Percentiles rank a stretch among this genome's conserved stretches.
phyloP scores from a whole-genome alignment of 2,113 vertebrate genomes.

The Psammodynastes pulverulentus region DNA sequence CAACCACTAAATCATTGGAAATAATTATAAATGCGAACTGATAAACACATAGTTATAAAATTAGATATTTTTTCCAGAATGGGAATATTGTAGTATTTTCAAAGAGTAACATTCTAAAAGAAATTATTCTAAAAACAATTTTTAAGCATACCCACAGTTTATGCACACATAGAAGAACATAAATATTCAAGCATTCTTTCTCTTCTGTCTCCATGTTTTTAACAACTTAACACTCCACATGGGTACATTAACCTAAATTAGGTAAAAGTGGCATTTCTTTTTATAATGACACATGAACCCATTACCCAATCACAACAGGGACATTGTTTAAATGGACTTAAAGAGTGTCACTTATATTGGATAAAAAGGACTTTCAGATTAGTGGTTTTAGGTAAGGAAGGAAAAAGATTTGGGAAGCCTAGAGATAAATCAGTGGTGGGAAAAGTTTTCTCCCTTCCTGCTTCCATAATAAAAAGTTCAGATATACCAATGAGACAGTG shows the following conservation, averaged over 20 bases:
- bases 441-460: slow-evolving; percentile 51
- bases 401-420: background rate
- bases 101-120: background rate
- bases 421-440: slow-evolving; percentile 59
- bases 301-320: background rate
- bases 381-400: background rate
- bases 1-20: background rate
- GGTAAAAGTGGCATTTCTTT: background rate
- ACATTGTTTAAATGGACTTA: background rate
- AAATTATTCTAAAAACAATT: background rate
- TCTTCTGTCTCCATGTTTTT: slow-evolving; percentile 10
- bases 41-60: background rate
- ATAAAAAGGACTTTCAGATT: background rate
- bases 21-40: background rate
- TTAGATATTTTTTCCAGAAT: background rate
- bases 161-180: slow-evolving; percentile 3
- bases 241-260: background rate
- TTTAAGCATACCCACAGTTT: background rate
- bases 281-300: background rate
- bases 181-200: slow-evolving; percentile 27
- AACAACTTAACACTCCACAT: slow-evolving; percentile 52
- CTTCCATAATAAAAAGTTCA: slow-evolving; percentile 58
- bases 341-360: background rate
- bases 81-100: background rate
- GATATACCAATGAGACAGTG: slow-evolving; percentile 59